phyloP scores from a whole-genome alignment of 2,797 vertebrate genomes.

The Esox masquinongy region DNA sequence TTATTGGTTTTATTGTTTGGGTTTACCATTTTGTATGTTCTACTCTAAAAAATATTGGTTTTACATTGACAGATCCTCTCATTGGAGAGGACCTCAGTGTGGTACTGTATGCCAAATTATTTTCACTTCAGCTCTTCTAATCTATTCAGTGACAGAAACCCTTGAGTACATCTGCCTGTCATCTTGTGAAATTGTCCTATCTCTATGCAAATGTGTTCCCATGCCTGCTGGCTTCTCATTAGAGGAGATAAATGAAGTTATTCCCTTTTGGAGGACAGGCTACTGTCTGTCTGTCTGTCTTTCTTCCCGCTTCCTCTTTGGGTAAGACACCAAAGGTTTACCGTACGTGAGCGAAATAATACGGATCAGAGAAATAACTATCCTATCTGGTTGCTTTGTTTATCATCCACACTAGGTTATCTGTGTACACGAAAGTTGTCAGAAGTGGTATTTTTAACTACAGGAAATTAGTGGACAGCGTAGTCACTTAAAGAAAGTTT shows the following conservation, averaged over 20 bases:
- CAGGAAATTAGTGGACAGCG: not conserved
- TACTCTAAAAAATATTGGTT: not conserved
- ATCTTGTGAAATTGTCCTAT: conserved; percentile 3
- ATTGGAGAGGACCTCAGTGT: not conserved
- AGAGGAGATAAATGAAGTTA: not conserved
- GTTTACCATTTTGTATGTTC: not conserved
- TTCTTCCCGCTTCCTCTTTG: not conserved
- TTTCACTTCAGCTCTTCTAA: not conserved
- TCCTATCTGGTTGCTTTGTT: not conserved
- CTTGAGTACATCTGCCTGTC: not conserved
- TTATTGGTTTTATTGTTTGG: not conserved
- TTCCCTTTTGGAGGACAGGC: conserved; percentile 27
- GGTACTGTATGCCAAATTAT: not conserved
- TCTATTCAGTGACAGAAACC: not conserved
- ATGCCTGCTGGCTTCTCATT: conserved; percentile 4
- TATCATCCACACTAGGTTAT: not conserved
- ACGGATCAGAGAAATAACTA: not conserved
- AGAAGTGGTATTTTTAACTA: not conserved
- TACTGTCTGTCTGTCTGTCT: not conserved
- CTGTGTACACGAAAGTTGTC: not conserved
- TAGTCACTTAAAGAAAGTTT: too few relatives aligned
- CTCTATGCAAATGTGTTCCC: conserved; percentile 6
- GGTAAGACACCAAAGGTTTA: not conserved
- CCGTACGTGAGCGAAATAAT: not conserved
- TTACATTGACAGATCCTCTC: not conserved